Evolutionary conservation across 2,888 invertebrate species (phyloP).

Genomic region (Ectemnius cavifrons): DNA sequence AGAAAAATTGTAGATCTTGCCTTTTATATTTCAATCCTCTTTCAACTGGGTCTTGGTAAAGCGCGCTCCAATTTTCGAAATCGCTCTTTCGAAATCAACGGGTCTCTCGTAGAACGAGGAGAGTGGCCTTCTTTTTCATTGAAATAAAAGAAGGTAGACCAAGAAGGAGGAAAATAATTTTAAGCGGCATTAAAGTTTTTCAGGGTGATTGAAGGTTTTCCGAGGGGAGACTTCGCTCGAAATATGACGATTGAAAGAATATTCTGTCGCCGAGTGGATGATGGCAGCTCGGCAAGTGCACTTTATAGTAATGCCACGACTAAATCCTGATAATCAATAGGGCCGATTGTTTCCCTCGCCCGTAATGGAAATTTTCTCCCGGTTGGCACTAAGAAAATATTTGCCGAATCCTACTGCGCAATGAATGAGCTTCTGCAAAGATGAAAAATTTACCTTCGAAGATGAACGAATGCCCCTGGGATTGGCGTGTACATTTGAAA

Average conservation of each 20-base stretch:
- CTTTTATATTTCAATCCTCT: too few species aligned
- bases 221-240: neutral
- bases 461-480: slow-evolving; percentile 18
- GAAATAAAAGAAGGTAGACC: neutral
- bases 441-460: slow-evolving; percentile 6
- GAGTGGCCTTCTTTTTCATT: neutral
- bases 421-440: slow-evolving; percentile 6
- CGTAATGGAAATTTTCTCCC: slow-evolving; percentile 8
- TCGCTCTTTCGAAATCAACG: neutral
- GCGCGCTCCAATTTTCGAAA: slow-evolving; percentile 4
- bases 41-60: too few species aligned
- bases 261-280: neutral
- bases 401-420: neutral
- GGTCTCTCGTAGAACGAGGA: neutral
- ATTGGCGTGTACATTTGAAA: slow-evolving; percentile 21
- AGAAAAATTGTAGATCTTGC: too few species aligned
- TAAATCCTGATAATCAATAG: neutral
- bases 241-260: neutral
- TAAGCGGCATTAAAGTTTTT: slow-evolving; percentile 30
- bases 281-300: too few species aligned
- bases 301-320: neutral
- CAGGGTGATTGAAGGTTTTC: slow-evolving; percentile 28
- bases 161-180: slow-evolving; percentile 25
- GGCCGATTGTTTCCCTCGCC: slow-evolving; percentile 9
- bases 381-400: neutral